Percentiles rank a stretch among this genome's conserved stretches.
These are phyloP conservation scores for Semicossyphus pulcher DNA, from an alignment of 2,113 vertebrate species.

Conservation along the genomic window DNA sequence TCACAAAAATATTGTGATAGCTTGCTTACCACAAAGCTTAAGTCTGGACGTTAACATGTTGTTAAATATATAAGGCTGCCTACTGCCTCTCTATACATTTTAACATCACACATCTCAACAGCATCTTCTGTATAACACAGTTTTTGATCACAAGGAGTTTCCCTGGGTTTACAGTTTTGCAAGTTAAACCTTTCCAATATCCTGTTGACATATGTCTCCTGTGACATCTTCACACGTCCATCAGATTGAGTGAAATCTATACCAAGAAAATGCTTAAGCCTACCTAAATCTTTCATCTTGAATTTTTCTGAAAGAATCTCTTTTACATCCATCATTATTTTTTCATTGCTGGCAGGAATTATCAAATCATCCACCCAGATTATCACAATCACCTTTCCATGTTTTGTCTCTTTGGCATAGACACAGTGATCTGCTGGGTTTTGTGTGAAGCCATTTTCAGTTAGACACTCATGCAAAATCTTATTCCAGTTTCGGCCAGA, in stretches of 20 bases:
- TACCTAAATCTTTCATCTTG: not conserved
- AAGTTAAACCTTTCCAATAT: not conserved
- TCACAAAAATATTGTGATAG: slow-evolving; percentile 4
- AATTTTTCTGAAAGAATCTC: not conserved
- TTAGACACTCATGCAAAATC: not conserved
- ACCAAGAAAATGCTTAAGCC: not conserved
- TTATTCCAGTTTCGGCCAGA: not conserved
- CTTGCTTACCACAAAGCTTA: too few relatives aligned
- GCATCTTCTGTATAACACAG: not conserved
- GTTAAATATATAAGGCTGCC: not conserved
- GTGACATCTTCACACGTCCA: not conserved
- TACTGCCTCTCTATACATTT: too few relatives aligned
- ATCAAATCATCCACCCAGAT: slow-evolving; percentile 15
- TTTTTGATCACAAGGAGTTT: too few relatives aligned
- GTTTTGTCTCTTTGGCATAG: not conserved
- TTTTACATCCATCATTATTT: not conserved
- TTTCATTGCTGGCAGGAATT: not conserved
- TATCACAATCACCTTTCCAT: not conserved
- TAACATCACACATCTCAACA: not conserved
- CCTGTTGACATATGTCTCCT: too few relatives aligned
- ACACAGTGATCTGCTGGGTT: slow-evolving; percentile 2
- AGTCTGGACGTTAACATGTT: not conserved
- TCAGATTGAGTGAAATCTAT: not conserved
- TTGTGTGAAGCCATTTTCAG: not conserved
- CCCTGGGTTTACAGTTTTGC: not conserved